Evolutionary conservation across 2,113 vertebrate genomes (phyloP), one percentile per base, ranked within the genome.

Genomic region (Dasypus novemcinctus): DNA sequence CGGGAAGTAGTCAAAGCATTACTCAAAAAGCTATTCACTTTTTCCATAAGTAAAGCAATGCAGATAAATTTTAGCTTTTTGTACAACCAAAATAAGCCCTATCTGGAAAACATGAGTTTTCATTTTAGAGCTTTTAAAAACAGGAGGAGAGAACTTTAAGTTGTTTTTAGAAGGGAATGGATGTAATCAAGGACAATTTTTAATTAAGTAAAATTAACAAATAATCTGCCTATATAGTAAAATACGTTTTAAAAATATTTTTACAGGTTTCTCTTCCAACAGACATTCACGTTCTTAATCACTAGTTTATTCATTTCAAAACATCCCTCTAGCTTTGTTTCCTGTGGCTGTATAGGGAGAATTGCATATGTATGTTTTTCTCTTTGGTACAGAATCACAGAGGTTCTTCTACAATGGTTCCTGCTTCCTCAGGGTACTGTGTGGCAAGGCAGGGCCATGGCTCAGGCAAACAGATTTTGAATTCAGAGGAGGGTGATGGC

Each of bases 401-500:
- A 12, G 97, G 93, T 36, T 72, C 98, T 33, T 46, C 93, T 96
- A 38, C 98, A 3, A 69, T 99, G 96, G 98, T 98, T 76, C 98
- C 98, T 54, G 84, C 97, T 80, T 69, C 98, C 87, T 91, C 98
- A 14, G 86, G 98, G 63, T 99, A 98, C 93, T 99, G 98, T 98
- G 97, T 98, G 52, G 41, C 97, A 90, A 98, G 98, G 41, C 97
- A 96, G 83, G 98, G 78, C 41, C 97, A 97, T 79, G 97, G 82
- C 43, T 78, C 97, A 36, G 98, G 96, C 72, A 99, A 99, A 96
- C 98, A 98, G 63, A 81, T 96, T 17, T 85, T 98, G 80, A 98
- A 98, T 97, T 98, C 98, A 94, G 98, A 98, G 72, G 99, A 99
- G 41, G 91, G 90, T 1, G 98, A 98, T 87, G 98, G 98, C 87